Conservation (phyloP, 2,797 vertebrate species). For the Hafferia zeledoni region DNA sequence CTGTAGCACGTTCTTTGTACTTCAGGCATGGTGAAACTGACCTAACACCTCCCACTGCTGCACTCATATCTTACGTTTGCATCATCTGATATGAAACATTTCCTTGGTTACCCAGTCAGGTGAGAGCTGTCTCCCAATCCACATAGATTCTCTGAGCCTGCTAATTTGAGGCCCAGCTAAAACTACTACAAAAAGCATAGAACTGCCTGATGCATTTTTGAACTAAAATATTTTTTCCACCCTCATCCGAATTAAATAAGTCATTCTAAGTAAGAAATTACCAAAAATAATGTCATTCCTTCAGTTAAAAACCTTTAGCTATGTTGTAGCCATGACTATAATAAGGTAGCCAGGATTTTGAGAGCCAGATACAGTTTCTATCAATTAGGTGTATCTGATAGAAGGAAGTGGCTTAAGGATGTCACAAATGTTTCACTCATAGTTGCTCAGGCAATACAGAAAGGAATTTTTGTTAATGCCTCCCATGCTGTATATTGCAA, state of each 20-base stretch:
- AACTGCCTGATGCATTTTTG: not conserved
- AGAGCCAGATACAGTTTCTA: not conserved
- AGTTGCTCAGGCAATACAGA: not conserved
- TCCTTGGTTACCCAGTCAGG: too few species aligned
- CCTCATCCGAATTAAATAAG: not conserved
- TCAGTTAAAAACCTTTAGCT: not conserved
- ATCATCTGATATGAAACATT: too few species aligned
- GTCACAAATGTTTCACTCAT: not conserved
- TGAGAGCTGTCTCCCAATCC: too few species aligned
- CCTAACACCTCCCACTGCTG: too few species aligned
- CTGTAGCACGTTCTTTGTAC: too few species aligned
- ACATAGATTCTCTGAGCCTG: too few species aligned
- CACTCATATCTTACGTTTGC: too few species aligned
- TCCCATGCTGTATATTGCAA: not conserved
- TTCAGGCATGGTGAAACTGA: too few species aligned
- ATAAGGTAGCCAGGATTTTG: not conserved
- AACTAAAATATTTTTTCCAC: not conserved
- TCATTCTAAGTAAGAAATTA: not conserved
- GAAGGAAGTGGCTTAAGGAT: not conserved
- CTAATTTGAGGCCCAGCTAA: too few species aligned
- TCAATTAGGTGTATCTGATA: not conserved
- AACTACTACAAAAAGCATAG: too few species aligned
- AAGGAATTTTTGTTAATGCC: not conserved
- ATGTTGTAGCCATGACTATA: not conserved
- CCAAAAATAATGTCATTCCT: not conserved